Conservation (phyloP, 2,797 vertebrate genomes). For the Esox lucius region DNA sequence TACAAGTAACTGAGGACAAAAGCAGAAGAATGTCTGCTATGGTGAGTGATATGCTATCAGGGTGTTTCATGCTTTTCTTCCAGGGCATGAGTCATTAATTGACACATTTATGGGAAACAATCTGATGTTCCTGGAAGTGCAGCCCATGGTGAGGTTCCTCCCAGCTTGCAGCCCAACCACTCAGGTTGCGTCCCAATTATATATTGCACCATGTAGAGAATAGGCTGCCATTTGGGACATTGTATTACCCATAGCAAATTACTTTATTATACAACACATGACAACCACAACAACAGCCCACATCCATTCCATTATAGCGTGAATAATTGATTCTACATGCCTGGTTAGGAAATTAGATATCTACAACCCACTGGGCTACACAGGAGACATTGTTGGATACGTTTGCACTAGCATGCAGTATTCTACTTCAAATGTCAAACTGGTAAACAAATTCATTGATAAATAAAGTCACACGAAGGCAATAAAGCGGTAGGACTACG, state of each 20-base stretch:
- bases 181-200: not conserved
- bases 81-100: not conserved
- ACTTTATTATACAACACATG: slow-evolving; percentile 40
- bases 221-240: not conserved
- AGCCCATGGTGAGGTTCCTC: not conserved
- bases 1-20: not conserved
- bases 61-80: not conserved
- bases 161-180: not conserved
- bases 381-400: not conserved
- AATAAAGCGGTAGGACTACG: not conserved
- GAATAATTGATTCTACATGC: slow-evolving; percentile 50
- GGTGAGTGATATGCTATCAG: not conserved
- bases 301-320: slow-evolving; percentile 41
- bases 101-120: not conserved
- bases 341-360: slow-evolving; percentile 33
- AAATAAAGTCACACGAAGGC: not conserved
- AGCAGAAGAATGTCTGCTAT: not conserved
- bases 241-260: slow-evolving; percentile 22
- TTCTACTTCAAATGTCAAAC: not conserved
- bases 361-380: slow-evolving; percentile 26
- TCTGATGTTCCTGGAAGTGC: not conserved
- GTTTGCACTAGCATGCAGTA: slow-evolving; percentile 15
- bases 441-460: slow-evolving; percentile 23
- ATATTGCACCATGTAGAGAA: not conserved
- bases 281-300: slow-evolving; percentile 45